A percentile compares a stretch with the other conserved stretches of the same genome.
Evolutionary conservation across 2,888 invertebrate genomes (phyloP).

Genomic region (Nephrotoma appendiculata): DNA sequence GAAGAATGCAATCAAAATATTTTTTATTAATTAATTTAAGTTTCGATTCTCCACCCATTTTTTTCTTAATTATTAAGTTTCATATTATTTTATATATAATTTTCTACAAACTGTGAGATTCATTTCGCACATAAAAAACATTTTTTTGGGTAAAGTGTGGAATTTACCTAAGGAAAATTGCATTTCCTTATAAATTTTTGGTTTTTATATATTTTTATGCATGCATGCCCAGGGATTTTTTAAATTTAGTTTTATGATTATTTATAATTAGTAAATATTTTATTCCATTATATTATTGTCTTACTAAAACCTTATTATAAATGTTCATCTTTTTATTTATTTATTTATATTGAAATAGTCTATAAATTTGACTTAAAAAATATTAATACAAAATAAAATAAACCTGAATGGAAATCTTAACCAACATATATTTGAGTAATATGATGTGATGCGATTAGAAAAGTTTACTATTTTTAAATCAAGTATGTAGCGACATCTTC

Average conservation of each 20-base stretch:
- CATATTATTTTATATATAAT: slow-evolving; percentile 1
- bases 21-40: slow-evolving; percentile 11
- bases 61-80: slow-evolving; percentile 12
- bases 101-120: background rate
- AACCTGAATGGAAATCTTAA: no score
- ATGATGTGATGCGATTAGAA: no score
- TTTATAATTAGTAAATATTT: background rate
- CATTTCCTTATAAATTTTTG: background rate
- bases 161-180: background rate
- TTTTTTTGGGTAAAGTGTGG: background rate
- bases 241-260: background rate
- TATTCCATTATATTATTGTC: background rate
- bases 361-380: no score
- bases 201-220: background rate
- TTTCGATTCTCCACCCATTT: slow-evolving; percentile 20
- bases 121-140: background rate
- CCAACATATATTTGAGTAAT: no score
- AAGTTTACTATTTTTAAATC: no score
- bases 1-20: slow-evolving; percentile 3
- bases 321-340: no score
- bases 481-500: no score
- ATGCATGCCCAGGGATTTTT: background rate
- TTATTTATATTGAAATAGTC: no score
- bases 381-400: no score
- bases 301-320: background rate